Evolutionary conservation across 2,888 invertebrate species (phyloP), one percentile per base, ranked within the genome.

Genomic region (Cepaea hortensis): DNA sequence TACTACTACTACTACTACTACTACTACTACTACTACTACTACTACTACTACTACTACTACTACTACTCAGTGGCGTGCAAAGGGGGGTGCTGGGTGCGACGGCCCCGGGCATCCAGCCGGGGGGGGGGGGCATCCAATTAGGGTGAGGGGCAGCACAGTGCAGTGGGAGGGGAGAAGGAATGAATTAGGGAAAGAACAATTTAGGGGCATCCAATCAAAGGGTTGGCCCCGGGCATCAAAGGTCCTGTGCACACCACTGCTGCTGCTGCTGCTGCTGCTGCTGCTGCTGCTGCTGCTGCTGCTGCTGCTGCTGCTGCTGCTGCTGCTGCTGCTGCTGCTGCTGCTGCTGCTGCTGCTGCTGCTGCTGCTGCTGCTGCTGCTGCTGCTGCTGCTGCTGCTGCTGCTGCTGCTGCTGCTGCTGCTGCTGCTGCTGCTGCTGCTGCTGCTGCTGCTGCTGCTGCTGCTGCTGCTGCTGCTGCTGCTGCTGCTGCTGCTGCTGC

Each of bases 221-320:
- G 35, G 35, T 35, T 35, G 35, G 35, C 35, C 35, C 35, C 35
- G 35, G 35, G 35, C 35, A 35, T 35, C 35, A 35, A 35, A 35
- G 35, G 1, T 1, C 35, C 35, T 35, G 0, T 35, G 35, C 35
- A 35, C 18, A 18, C 62, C 18, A 62, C 62, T 62, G 62, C 18
- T 62, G 62, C 18, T 62, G 62, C 18, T 62, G 62, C 62, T 62
- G 62, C 62, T 62, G 62, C 62, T 62, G 62, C 15, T 62, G 62
- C 62, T 62, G 62, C 62, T 62, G 62, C 62, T 62, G 62, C 15
- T 62, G 62, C 15, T 62, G 62, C 15, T 62, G 62, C n/a, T 73
- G 73, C n/a, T 73, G 73, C 9, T 73, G 73, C 9, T 73, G 73
- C 9, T 73, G 73, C n/a, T 73, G 73, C n/a, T 73, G 73, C 9